Conservation (phyloP, 1,140 invertebrate species). For the Idris sp. region DNA sequence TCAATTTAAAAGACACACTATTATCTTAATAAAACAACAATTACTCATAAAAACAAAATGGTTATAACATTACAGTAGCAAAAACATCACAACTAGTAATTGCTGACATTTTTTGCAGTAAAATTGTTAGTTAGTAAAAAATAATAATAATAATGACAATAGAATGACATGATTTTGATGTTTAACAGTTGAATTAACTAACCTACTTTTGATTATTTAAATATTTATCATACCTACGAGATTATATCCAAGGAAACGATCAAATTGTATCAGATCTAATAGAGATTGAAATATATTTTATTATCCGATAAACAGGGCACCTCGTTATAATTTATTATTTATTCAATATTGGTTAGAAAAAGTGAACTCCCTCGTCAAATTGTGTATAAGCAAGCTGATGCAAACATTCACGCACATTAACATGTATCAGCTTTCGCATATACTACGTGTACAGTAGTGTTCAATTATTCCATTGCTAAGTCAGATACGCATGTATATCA, state of each 20-base stretch:
- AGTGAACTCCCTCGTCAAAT: slow-evolving; percentile 41
- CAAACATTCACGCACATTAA: slow-evolving; percentile 23
- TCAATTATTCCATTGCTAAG: too few relatives aligned
- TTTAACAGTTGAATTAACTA: too few relatives aligned
- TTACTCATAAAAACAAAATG: too few relatives aligned
- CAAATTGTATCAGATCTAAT: slow-evolving; percentile 12
- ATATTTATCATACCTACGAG: slow-evolving; percentile 4
- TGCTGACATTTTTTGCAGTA: too few relatives aligned
- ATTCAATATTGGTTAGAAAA: slow-evolving; percentile 41
- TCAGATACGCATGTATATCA: too few relatives aligned
- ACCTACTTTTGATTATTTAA: slow-evolving; percentile 35
- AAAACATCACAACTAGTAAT: too few relatives aligned
- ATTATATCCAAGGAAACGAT: slow-evolving; percentile 9
- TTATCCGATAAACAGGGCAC: slow-evolving; percentile 3
- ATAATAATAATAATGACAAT: too few relatives aligned
- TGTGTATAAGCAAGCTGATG: slow-evolving; percentile 1
- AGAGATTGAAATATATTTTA: slow-evolving; percentile 8
- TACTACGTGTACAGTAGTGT: slow-evolving; percentile 42
- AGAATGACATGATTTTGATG: too few relatives aligned
- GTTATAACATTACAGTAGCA: too few relatives aligned
- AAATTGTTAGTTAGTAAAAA: too few relatives aligned
- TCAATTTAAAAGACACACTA: too few relatives aligned
- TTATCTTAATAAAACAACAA: too few relatives aligned
- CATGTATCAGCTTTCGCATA: slow-evolving; percentile 32
- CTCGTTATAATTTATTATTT: slow-evolving; percentile 16